These are phyloP conservation scores for Aplidium turbinatum DNA, from an alignment of 23 tunicate genomes.

Conservation along the genomic window DNA sequence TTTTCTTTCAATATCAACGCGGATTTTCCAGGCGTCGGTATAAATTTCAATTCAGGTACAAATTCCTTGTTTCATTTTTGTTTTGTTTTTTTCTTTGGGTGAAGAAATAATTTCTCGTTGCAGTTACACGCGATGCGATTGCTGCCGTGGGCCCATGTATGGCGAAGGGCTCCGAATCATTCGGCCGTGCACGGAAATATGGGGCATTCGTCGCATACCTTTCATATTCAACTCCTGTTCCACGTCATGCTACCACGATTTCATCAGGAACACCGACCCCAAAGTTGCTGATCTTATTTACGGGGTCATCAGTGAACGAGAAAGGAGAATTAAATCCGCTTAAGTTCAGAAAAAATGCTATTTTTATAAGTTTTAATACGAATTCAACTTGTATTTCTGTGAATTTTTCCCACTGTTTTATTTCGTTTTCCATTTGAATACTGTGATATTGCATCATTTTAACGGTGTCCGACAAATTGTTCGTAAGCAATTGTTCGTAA, in stretches of 20 bases:
- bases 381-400: too few species aligned
- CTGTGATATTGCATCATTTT: too few species aligned
- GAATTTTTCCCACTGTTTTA: too few species aligned
- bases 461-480: too few species aligned
- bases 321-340: not conserved
- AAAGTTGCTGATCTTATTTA: conserved; percentile 71
- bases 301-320: conserved; percentile 27
- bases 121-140: conserved; percentile 70
- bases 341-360: too few species aligned
- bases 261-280: conserved; percentile 66
- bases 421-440: too few species aligned
- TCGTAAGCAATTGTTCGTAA: too few species aligned
- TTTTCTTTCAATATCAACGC: too few species aligned
- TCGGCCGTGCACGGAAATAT: conserved; percentile 77
- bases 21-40: too few species aligned
- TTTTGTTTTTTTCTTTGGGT: not conserved
- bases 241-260: conserved; percentile 53
- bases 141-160: conserved; percentile 71
- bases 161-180: conserved; percentile 76
- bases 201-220: conserved; percentile 74
- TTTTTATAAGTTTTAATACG: too few species aligned
- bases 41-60: conserved; percentile 1
- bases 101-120: conserved; percentile 9
- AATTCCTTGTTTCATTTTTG: too few species aligned
- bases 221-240: conserved; percentile 82